Evolutionary conservation across 2,888 invertebrate species (phyloP).

Genomic region (Drosophila setosimentum): DNA sequence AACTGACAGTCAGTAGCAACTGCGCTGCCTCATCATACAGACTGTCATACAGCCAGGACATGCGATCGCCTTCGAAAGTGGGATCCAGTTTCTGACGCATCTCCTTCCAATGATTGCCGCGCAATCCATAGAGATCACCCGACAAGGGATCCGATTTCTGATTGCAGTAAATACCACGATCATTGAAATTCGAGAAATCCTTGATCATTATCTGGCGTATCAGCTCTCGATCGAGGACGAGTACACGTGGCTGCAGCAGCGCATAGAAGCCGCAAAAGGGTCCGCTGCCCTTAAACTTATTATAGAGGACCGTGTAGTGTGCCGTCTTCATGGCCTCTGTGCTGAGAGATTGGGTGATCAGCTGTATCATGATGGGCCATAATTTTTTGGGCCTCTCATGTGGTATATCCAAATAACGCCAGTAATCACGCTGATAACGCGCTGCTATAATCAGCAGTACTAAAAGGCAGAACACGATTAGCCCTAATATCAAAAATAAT

Average conservation of each 20-base stretch:
- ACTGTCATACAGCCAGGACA: slow-evolving; percentile 78
- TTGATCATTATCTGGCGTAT: slow-evolving; percentile 82
- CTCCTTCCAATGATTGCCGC: slow-evolving; percentile 84
- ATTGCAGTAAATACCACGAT: slow-evolving; percentile 83
- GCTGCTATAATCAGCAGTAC: slow-evolving; percentile 62
- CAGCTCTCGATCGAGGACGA: slow-evolving; percentile 82
- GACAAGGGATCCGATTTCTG: slow-evolving; percentile 84
- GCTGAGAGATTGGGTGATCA: slow-evolving; percentile 58
- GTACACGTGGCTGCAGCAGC: slow-evolving; percentile 73
- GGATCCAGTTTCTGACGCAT: slow-evolving; percentile 84
- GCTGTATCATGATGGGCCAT: slow-evolving; percentile 66
- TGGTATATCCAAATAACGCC: slow-evolving; percentile 79
- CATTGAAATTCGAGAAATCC: slow-evolving; percentile 84
- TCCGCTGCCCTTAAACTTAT: slow-evolving; percentile 77
- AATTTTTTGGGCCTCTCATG: slow-evolving; percentile 77
- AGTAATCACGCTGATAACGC: slow-evolving; percentile 79
- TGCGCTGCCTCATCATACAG: slow-evolving; percentile 66
- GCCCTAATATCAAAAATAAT: slow-evolving; percentile 71
- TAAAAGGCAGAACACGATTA: slow-evolving; percentile 69
- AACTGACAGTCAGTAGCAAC: slow-evolving; percentile 57
- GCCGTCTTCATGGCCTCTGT: slow-evolving; percentile 64
- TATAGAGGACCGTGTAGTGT: slow-evolving; percentile 73
- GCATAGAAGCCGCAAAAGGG: slow-evolving; percentile 83
- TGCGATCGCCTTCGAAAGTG: slow-evolving; percentile 81
- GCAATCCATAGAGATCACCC: slow-evolving; percentile 84